These are phyloP conservation scores for Cichlasoma orientale DNA, from an alignment of 2,797 vertebrate genomes.

Conservation along the genomic window DNA sequence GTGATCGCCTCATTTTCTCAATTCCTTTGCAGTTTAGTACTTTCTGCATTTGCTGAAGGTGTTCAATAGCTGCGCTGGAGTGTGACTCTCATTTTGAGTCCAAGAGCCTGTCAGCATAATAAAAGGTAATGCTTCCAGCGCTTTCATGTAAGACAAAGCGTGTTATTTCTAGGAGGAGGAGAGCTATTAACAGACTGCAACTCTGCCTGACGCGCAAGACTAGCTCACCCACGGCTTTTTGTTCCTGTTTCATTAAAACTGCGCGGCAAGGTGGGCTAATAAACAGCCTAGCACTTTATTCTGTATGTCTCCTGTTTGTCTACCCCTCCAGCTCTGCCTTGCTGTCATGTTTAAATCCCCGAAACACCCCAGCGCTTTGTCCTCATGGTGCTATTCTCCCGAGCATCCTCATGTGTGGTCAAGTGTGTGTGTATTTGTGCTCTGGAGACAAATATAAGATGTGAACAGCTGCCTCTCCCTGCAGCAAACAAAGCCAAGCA, in stretches of 20 bases:
- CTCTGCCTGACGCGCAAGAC: constrained; percentile 17
- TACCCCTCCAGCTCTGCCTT: constrained; percentile 1
- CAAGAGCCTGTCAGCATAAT: constrained; percentile 47
- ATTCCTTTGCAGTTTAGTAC: constrained; percentile 13
- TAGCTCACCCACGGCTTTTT: constrained; percentile 42
- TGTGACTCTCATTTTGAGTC: constrained; percentile 38
- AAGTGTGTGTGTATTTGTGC: constrained; percentile 47
- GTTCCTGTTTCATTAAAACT: constrained; percentile 36
- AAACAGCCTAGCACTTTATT: constrained; percentile 12
- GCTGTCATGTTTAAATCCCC: constrained; percentile 23
- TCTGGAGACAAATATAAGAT: constrained; percentile 35
- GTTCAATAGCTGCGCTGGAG: constrained; percentile 18
- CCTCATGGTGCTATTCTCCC: constrained; percentile 49
- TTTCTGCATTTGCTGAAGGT: constrained; percentile 29
- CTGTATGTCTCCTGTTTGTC: neutral
- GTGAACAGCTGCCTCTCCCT: constrained; percentile 50
- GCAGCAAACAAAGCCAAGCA: neutral
- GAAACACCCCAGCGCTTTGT: constrained; percentile 11
- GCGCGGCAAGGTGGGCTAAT: constrained; percentile 9
- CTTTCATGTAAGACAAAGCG: constrained; percentile 54
- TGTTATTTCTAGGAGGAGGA: constrained; percentile 49
- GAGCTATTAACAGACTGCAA: constrained; percentile 44
- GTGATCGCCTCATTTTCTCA: neutral
- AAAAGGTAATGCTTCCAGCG: constrained; percentile 33
- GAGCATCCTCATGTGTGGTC: constrained; percentile 44